Base-by-base conservation (phyloP, 1,140 invertebrate genomes). In the Anastrepha ludens region DNA sequence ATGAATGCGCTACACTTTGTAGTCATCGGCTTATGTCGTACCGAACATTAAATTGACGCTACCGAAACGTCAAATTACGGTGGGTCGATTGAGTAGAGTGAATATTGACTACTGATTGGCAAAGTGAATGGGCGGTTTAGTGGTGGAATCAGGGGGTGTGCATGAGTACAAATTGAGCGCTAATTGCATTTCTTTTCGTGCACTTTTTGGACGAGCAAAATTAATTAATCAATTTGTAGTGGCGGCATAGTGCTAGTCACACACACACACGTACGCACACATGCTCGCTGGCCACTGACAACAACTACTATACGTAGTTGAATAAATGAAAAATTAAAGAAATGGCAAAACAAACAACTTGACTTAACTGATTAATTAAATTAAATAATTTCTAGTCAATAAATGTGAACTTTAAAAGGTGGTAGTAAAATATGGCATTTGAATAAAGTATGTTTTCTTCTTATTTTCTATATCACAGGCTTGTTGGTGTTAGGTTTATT, bases 141-240 rank as follows among this genome's bases (percentile, higher is more conserved):
- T 20, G 20, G 17, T 6, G 47, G 44, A n/a, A 29, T 29, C 29
- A 29, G 29, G 47, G 17, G 44, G 74, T 81, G 74, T 44, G 4
- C 29, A 29, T 1, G 47, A 20, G 74, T 50, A n/a, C 74, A 81
- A 81, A 81, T 55, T 50, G 74, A 58, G 29, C 74, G 50, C 74
- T 81, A 81, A 81, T 81, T 58, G 74, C 74, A 55, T 81, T 81
- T 81, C 15, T 50, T 81, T 55, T 81, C 74, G 74, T 81, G 50
- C 47, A 8, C 74, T 81, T 81, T 74, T 81, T 55, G 17, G 74
- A 47, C 47, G 47, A 58, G 47, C 74, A 86, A 86, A 86, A 59
- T 62, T 86, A 86, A 86, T 86, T 86, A 86, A 86, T 62, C 85
- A 86, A 86, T 86, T 86, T 86, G 85, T 86, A 86, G 85, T 86